A percentile compares a stretch with the other conserved stretches of the same genome.
These are phyloP conservation scores for Meiosimyza platycephala DNA, from an alignment of 2,888 invertebrate species.

Conservation along the genomic window DNA sequence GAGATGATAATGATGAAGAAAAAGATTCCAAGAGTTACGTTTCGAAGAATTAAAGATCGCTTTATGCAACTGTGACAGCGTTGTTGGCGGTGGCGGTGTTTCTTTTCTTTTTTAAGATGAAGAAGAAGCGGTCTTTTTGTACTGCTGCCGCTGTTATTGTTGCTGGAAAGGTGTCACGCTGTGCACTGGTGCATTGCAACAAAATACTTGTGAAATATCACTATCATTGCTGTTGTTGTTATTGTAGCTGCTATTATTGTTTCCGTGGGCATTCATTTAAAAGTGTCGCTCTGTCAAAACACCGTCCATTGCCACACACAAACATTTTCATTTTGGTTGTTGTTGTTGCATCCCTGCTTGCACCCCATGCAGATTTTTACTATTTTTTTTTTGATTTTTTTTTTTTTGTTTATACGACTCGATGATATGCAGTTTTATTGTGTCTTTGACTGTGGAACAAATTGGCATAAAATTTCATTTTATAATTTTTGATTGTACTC, in stretches of 20 bases:
- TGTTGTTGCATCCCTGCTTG: not conserved
- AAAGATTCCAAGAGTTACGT: not conserved
- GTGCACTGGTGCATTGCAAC: slow-evolving; percentile 19
- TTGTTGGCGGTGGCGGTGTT: not conserved
- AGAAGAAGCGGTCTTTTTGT: not conserved
- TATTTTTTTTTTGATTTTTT: not conserved
- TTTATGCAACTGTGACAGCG: slow-evolving; percentile 2
- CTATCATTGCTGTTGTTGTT: slow-evolving; percentile 35
- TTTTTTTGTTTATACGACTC: not conserved
- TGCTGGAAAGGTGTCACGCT: slow-evolving; percentile 37
- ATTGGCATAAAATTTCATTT: not conserved
- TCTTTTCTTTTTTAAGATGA: slow-evolving; percentile 5
- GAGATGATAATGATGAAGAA: not conserved
- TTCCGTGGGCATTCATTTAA: slow-evolving; percentile 53
- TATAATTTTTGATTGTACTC: not conserved
- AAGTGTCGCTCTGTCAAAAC: slow-evolving; percentile 37
- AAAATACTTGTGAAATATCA: slow-evolving; percentile 33
- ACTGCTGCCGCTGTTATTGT: slow-evolving; percentile 19
- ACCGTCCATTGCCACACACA: slow-evolving; percentile 32
- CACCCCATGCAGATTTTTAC: slow-evolving; percentile 25
- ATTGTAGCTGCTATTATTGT: slow-evolving; percentile 50
- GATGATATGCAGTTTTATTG: slow-evolving; percentile 19
- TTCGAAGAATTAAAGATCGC: slow-evolving; percentile 7
- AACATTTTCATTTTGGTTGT: slow-evolving; percentile 18
- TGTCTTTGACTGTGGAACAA: slow-evolving; percentile 6